Conservation (phyloP, 2,113 vertebrate genomes). For the Syngnathus floridae region DNA sequence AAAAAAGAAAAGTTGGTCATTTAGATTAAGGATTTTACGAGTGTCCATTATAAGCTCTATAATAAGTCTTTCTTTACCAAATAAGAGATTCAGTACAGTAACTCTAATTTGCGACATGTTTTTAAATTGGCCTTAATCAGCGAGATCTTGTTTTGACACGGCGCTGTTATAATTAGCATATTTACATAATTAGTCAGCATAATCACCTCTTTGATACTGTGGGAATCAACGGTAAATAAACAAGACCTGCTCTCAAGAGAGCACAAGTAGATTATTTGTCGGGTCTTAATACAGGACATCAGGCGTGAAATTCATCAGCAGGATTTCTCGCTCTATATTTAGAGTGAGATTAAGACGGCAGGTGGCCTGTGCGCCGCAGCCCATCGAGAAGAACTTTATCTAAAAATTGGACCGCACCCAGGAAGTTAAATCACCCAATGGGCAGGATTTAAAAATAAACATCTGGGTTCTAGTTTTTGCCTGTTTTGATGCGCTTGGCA, state of each 20-base stretch:
- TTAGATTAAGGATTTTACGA: no score
- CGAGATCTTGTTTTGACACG: constrained; percentile 23
- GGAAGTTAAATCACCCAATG: constrained; percentile 2
- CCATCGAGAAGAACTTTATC: constrained; percentile 25
- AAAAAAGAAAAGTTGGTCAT: neutral
- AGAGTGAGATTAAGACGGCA: constrained; percentile 21
- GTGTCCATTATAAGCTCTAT: no score
- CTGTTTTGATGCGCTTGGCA: constrained; percentile 32
- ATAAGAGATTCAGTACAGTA: constrained; percentile 28
- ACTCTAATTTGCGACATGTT: constrained; percentile 15
- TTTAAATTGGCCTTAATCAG: constrained; percentile 34
- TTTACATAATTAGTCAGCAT: constrained; percentile 43
- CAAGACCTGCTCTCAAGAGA: constrained; percentile 18
- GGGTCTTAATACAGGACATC: neutral
- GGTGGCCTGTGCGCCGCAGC: constrained; percentile 9
- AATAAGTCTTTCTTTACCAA: neutral
- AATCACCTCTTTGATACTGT: constrained; percentile 28
- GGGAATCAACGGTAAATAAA: constrained; percentile 31
- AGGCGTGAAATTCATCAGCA: constrained; percentile 1
- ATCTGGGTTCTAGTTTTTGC: constrained; percentile 32
- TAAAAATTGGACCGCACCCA: no score
- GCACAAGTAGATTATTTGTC: constrained; percentile 3
- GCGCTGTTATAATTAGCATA: constrained; percentile 38
- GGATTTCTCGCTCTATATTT: constrained; percentile 9
- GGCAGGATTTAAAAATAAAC: neutral